A percentile compares a stretch with the other conserved stretches of the same genome.
Evolutionary conservation across 2,113 vertebrate species (phyloP).

Genomic region (Alosa alosa): DNA sequence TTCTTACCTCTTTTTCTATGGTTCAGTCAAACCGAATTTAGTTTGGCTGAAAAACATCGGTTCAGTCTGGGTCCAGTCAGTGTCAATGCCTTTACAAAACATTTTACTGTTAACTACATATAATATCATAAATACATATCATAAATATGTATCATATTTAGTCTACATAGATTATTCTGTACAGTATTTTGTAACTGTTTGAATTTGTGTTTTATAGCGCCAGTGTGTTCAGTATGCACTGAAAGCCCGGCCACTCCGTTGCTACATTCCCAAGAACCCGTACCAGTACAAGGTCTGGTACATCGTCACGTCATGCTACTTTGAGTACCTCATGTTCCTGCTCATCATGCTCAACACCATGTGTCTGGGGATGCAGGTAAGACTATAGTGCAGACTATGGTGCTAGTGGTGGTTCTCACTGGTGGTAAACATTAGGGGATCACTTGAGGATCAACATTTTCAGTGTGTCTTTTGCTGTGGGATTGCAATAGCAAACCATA

Average conservation of each 20-base stretch:
- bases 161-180: not conserved
- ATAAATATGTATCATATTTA: not conserved
- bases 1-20: not conserved
- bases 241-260: constrained; percentile 85
- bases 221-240: constrained; percentile 93
- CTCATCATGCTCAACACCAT: constrained; percentile 93
- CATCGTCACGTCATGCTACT: constrained; percentile 91
- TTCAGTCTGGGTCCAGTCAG: not conserved
- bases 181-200: not conserved
- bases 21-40: not conserved
- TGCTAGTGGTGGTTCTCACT: not conserved
- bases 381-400: not conserved
- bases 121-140: not conserved
- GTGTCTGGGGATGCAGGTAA: constrained; percentile 94
- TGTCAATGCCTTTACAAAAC: not conserved
- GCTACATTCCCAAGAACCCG: constrained; percentile 93
- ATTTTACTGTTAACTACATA: not conserved
- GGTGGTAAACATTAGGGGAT: not conserved
- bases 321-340: constrained; percentile 95
- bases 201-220: constrained; percentile 67
- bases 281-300: constrained; percentile 94
- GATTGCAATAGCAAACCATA: not conserved
- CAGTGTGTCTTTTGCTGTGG: not conserved
- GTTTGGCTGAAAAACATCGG: not conserved
- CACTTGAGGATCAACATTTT: not conserved